Conservation (phyloP, 1,140 invertebrate species). For the Sarcophaga bullata region DNA sequence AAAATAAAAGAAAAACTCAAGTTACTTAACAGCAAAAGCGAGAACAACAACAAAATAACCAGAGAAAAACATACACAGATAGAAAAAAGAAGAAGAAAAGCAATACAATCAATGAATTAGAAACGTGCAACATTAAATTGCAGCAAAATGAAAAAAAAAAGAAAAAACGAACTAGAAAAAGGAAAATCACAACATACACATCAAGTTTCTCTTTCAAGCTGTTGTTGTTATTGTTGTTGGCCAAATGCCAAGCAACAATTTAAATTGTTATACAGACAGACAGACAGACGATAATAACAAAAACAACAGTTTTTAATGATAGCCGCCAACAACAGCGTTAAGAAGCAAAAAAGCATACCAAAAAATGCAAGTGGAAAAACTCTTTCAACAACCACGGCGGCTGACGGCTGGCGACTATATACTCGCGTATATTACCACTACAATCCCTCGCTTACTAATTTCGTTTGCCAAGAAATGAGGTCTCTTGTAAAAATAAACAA, state of each 20-base stretch:
- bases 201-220: conserved; percentile 13
- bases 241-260: conserved; percentile 20
- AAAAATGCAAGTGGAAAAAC: conserved; percentile 24
- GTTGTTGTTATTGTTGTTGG: conserved; percentile 4
- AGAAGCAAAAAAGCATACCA: background rate
- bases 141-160: background rate
- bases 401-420: too few species aligned
- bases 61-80: too few species aligned
- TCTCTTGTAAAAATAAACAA: conserved; percentile 39
- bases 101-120: conserved; percentile 22
- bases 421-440: too few species aligned
- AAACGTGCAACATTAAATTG: background rate
- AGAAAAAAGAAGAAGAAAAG: too few species aligned
- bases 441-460: background rate
- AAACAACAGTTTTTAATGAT: too few species aligned
- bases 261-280: background rate
- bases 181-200: background rate
- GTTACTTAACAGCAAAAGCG: conserved; percentile 15
- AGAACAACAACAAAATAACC: too few species aligned
- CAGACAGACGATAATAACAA: too few species aligned
- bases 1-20: background rate
- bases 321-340: background rate
- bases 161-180: background rate
- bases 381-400: background rate
- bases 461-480: conserved; percentile 37